Conservation (phyloP, 2,888 invertebrate genomes). For the Rhimphoctona megacephalus region DNA sequence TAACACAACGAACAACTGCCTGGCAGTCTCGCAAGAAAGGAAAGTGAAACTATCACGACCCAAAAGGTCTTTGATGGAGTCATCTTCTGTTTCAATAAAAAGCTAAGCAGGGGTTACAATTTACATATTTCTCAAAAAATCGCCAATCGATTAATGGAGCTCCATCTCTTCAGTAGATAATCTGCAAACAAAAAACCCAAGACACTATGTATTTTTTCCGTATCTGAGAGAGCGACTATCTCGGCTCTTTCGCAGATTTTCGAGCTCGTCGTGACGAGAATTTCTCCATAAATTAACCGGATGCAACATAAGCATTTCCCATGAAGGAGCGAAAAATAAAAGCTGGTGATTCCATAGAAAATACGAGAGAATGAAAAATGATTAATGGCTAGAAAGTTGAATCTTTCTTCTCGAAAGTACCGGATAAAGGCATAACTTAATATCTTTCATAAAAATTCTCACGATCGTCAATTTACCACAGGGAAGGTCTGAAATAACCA, state of each 20-base stretch:
- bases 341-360: neutral
- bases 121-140: conserved; percentile 40
- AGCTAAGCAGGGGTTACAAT: conserved; percentile 20
- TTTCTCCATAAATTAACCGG: conserved; percentile 36
- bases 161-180: neutral
- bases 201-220: neutral
- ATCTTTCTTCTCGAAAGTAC: conserved; percentile 31
- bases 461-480: conserved; percentile 12
- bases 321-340: neutral
- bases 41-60: conserved; percentile 65
- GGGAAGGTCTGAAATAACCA: neutral
- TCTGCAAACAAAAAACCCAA: neutral
- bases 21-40: conserved; percentile 53
- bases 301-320: neutral
- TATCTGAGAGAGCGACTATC: neutral
- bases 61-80: conserved; percentile 37
- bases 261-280: conserved; percentile 24
- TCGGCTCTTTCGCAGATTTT: conserved; percentile 15
- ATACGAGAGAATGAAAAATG: conserved; percentile 28
- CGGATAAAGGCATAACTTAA: conserved; percentile 19
- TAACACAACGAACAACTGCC: conserved; percentile 30
- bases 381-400: conserved; percentile 59
- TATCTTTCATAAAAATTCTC: conserved; percentile 2
- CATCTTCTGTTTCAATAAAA: conserved; percentile 34
- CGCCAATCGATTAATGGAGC: neutral